A percentile compares a stretch with the other conserved stretches of the same genome.
phyloP scores from a whole-genome alignment of 2,888 invertebrate species.

The Polylopha cassiicola region DNA sequence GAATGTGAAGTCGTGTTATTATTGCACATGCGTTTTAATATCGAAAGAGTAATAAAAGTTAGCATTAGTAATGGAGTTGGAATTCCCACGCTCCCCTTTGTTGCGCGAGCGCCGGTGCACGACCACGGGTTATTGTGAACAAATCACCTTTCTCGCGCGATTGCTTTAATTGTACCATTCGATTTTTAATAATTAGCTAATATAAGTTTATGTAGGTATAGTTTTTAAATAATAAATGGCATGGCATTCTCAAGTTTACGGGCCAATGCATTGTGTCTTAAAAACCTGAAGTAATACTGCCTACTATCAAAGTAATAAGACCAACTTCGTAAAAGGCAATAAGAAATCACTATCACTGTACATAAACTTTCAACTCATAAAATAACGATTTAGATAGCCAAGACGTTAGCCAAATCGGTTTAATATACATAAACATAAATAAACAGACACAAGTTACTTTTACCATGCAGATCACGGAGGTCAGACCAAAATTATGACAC shows the following conservation, averaged over 20 bases:
- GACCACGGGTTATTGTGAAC: slow-evolving; percentile 13
- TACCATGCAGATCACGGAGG: slow-evolving; percentile 13
- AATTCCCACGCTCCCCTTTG: slow-evolving; percentile 22
- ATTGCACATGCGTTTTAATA: not conserved
- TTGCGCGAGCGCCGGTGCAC: slow-evolving; percentile 19
- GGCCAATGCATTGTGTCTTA: no score
- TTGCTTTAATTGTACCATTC: slow-evolving; percentile 3
- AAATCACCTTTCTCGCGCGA: not conserved
- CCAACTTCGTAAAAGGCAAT: no score
- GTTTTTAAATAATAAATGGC: slow-evolving; percentile 8
- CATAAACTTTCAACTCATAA: no score
- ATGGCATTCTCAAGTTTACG: slow-evolving; percentile 12
- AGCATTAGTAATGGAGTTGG: slow-evolving; percentile 15
- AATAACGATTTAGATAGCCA: no score
- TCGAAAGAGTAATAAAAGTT: slow-evolving; percentile 10
- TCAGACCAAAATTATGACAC: slow-evolving; percentile 5
- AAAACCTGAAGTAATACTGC: no score
- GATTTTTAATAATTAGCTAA: not conserved
- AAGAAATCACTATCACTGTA: no score
- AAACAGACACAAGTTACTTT: slow-evolving; percentile 9
- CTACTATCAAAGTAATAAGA: no score
- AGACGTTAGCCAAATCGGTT: not conserved
- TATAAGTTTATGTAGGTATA: not conserved
- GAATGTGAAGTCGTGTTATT: no score
- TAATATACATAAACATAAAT: not conserved